Conservation (phyloP, 2,888 invertebrate species). For the Pharmacophagus antenor region DNA sequence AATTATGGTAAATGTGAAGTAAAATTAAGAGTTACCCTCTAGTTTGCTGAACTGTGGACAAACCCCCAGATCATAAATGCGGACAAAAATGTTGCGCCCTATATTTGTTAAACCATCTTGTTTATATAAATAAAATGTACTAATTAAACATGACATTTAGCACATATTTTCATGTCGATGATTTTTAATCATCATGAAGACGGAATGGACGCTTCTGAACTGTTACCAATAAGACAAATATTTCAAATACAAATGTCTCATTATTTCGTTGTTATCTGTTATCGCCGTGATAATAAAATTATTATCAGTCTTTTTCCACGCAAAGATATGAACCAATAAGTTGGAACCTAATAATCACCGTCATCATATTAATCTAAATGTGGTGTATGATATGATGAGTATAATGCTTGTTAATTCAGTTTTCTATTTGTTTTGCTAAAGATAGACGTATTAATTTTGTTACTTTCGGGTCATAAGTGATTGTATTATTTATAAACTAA, state of each 20-base stretch:
- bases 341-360: slow-evolving; percentile 39
- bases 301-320: slow-evolving; percentile 60
- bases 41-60: too few relatives aligned
- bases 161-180: too few relatives aligned
- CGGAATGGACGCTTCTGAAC: neutral
- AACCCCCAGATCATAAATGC: too few relatives aligned
- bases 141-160: neutral
- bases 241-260: neutral
- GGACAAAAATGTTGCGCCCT: too few relatives aligned
- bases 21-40: too few relatives aligned
- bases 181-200: too few relatives aligned
- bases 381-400: slow-evolving; percentile 33
- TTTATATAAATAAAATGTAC: too few relatives aligned
- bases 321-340: slow-evolving; percentile 64
- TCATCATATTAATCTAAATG: slow-evolving; percentile 38
- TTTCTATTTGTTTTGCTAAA: slow-evolving; percentile 42
- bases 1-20: too few relatives aligned
- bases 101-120: too few relatives aligned
- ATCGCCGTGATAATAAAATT: slow-evolving; percentile 38
- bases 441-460: slow-evolving; percentile 40
- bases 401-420: slow-evolving; percentile 46
- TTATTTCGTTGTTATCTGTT: neutral
- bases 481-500: too few relatives aligned
- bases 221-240: neutral
- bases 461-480: neutral